Evolutionary conservation across 2,113 vertebrate species (phyloP).

Genomic region (Speoplatyrhinus poulsoni): DNA sequence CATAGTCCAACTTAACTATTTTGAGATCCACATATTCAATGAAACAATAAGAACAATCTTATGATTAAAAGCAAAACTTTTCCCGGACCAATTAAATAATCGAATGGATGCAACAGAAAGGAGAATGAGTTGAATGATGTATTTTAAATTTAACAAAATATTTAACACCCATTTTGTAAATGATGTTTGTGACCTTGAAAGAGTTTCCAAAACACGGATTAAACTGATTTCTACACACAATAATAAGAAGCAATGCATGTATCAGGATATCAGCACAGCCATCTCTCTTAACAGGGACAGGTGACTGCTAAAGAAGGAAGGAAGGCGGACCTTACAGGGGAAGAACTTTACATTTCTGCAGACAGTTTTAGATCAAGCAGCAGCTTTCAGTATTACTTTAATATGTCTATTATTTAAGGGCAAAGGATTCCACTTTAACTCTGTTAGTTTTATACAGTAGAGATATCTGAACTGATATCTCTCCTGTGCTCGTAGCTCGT

Average conservation of each 20-base stretch:
- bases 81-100: neutral
- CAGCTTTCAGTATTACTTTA: too few species aligned
- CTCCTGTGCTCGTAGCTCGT: too few species aligned
- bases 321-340: conserved; percentile 31
- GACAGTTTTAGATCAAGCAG: conserved; percentile 50
- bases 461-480: too few species aligned
- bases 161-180: conserved; percentile 19
- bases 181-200: conserved; percentile 40
- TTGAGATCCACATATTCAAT: neutral
- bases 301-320: conserved; percentile 8
- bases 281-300: conserved; percentile 47
- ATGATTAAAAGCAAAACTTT: too few species aligned
- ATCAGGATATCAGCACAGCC: conserved; percentile 45
- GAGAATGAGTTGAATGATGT: conserved; percentile 16
- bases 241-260: conserved; percentile 65
- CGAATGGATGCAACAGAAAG: neutral
- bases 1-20: neutral
- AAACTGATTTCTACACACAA: conserved; percentile 52
- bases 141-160: conserved; percentile 32
- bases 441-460: too few species aligned
- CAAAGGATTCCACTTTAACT: conserved; percentile 14
- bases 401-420: neutral
- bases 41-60: neutral
- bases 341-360: conserved; percentile 26
- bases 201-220: conserved; percentile 24